Percentiles rank a stretch among this genome's conserved stretches.
Evolutionary conservation across 2,113 vertebrate genomes (phyloP).

Genomic region (Rhea americana): DNA sequence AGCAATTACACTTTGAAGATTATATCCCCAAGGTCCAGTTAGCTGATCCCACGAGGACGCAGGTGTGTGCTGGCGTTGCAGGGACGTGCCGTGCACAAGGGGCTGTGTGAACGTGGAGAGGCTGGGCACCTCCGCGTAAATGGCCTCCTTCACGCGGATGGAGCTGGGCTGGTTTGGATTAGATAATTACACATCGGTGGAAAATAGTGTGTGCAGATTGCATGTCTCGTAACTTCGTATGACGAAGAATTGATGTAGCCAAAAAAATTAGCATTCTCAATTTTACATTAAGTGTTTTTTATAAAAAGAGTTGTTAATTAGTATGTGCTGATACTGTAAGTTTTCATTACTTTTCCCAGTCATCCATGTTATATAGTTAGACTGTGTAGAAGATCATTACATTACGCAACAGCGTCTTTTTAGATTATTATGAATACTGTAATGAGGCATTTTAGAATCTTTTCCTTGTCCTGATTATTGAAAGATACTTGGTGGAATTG

Average conservation of each 20-base stretch:
- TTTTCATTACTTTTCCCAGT: neutral
- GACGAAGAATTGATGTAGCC: neutral
- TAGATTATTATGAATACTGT: accelerated
- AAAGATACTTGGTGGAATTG: neutral
- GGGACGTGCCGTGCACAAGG: accelerated
- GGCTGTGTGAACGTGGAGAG: neutral
- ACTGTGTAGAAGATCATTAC: neutral
- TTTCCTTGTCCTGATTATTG: neutral
- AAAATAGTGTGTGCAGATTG: neutral
- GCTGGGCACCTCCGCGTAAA: accelerated
- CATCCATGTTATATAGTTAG: neutral
- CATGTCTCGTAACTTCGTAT: neutral
- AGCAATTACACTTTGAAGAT: accelerated
- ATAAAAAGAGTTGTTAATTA: neutral
- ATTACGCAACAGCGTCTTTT: neutral
- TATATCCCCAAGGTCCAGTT: neutral
- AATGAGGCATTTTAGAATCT: neutral
- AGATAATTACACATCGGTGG: neutral
- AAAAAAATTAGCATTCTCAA: neutral
- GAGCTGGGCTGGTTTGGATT: neutral
- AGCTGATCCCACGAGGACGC: accelerated
- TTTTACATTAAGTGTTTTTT: neutral
- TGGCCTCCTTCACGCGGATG: too few relatives aligned
- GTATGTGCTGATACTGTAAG: neutral
- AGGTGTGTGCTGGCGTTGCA: neutral